phyloP scores from a whole-genome alignment of 2,113 vertebrate genomes.

The Amazona vittata region DNA sequence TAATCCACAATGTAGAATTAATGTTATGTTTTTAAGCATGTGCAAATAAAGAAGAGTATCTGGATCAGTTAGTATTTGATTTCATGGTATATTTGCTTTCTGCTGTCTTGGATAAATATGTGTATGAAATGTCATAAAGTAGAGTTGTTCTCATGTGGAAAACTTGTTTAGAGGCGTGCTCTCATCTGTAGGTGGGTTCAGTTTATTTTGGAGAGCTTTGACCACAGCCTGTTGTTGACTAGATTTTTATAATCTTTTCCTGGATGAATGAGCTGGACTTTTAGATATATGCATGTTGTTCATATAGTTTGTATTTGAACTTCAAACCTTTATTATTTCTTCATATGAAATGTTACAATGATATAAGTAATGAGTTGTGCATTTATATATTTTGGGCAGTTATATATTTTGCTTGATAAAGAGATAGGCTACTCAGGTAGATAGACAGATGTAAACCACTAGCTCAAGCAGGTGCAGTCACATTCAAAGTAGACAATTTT shows the following conservation, averaged over 20 bases:
- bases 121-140: neutral
- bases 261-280: neutral
- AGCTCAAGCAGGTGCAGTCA: neutral
- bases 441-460: neutral
- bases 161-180: neutral
- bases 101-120: neutral
- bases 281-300: neutral
- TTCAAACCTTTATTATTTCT: neutral
- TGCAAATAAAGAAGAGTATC: neutral
- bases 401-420: neutral
- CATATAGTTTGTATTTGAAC: neutral
- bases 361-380: neutral
- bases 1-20: neutral
- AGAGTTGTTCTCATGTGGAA: neutral
- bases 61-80: neutral
- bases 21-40: neutral
- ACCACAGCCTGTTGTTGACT: neutral
- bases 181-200: neutral
- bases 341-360: neutral
- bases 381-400: neutral
- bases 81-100: neutral
- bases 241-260: neutral
- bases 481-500: neutral
- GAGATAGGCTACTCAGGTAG: neutral
- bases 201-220: neutral